A percentile compares a stretch with the other conserved stretches of the same genome.
phyloP scores from a whole-genome alignment of 2,888 invertebrate genomes.

The Diarsia brunnea region DNA sequence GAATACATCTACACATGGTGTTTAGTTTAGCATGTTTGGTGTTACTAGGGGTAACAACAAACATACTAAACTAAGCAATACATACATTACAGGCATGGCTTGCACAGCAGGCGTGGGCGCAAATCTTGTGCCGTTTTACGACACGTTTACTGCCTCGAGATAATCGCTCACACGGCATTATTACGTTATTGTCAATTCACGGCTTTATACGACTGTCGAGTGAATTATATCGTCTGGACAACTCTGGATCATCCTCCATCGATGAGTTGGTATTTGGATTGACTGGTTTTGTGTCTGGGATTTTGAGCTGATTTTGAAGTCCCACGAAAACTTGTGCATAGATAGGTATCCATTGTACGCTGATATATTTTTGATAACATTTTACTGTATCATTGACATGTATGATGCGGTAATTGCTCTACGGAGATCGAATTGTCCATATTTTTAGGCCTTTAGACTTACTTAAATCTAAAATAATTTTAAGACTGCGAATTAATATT shows the following conservation, averaged over 20 bases:
- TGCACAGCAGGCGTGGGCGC: constrained; percentile 67
- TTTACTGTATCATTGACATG: neutral
- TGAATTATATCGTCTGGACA: constrained; percentile 56
- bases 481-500: neutral
- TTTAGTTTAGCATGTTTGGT: no score
- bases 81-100: constrained; percentile 22
- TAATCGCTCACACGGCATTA: constrained; percentile 70
- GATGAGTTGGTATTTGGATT: constrained; percentile 21
- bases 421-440: neutral
- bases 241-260: constrained; percentile 25
- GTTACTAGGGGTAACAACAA: constrained; percentile 13
- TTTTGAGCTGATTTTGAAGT: neutral
- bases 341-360: neutral
- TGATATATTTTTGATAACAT: no score
- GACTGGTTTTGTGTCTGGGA: neutral
- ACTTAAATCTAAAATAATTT: neutral
- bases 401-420: neutral
- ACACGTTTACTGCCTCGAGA: constrained; percentile 67
- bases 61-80: constrained; percentile 9
- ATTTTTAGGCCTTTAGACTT: neutral
- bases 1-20: neutral
- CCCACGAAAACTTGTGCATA: no score
- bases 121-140: constrained; percentile 66
- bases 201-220: constrained; percentile 53
- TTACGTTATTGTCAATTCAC: constrained; percentile 69